Evolutionary conservation across 2,113 vertebrate genomes (phyloP), one percentile per base, ranked within the genome.

Genomic region (Grammomys dolichurus): DNA sequence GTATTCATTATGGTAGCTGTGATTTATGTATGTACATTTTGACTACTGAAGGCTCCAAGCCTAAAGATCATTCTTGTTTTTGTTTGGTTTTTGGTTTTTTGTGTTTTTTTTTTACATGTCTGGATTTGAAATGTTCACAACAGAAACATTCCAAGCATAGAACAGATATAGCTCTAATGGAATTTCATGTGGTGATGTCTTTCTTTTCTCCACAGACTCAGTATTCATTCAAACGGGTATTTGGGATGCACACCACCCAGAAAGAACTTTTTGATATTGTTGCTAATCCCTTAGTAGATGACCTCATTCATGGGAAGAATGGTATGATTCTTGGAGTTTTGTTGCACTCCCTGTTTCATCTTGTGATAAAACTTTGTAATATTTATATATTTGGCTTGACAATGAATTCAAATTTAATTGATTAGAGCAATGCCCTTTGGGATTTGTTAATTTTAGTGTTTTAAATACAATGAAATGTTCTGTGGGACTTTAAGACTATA

Each of bases 191-290:
- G 80, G 13, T 12, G 16, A 5, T 20, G 46, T 80, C 60, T 86
- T 14, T 72, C 89, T 2, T 82, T 17, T 87, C 4, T 91, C 87
- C 63, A 91, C 97, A 99, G 99, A 99, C 98, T 0, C 99, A 99
- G 91, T 99, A 99, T 97, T 99, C 99, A 0, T 99, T 99, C 97
- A 99, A 99, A 97, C 99, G 99, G 94, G 99, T 99, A 0, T 99
- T 99, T 98, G 99, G 99, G 40, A 98, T 98, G 13, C 98, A 98
- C 1, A 98, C 98, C 16, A 98, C 97, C 36, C 99, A 99, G 97
- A 98, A 98, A 76, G 98, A 99, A 65, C 98, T 99, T n/a, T 99
- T 99, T 96, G 99, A 99, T 0, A 98, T 98, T 92, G 99, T 99
- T 94, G 99, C 99, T 36, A 99, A 98, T 78, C 99, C 99, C 40